Percentiles rank a stretch among this genome's conserved stretches.
phyloP scores from a whole-genome alignment of 2,113 vertebrate genomes.

The Toxotes chatareus region DNA sequence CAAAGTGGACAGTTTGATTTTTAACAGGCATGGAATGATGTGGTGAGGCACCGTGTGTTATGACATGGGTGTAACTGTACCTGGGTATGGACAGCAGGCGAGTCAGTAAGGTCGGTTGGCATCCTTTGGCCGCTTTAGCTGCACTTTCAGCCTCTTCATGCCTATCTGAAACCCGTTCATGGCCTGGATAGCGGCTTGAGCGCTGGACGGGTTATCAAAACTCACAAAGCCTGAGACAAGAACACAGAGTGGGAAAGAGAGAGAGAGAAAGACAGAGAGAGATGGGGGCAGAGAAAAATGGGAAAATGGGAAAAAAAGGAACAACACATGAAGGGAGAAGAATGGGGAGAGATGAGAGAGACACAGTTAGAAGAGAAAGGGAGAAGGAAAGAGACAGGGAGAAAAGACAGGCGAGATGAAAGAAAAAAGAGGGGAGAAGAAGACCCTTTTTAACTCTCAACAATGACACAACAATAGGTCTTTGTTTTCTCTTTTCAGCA shows the following conservation, averaged over 20 bases:
- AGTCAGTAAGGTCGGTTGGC: conserved; percentile 98
- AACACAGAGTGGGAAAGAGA: conserved; percentile 40
- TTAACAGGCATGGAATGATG: neutral
- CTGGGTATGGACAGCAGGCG: conserved; percentile 85
- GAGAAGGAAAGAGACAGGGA: conserved; percentile 19
- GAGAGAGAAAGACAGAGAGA: neutral
- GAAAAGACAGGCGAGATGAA: conserved; percentile 52
- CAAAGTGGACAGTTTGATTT: neutral
- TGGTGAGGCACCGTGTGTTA: neutral
- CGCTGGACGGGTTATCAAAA: conserved; percentile 98
- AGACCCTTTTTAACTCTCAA: conserved; percentile 69
- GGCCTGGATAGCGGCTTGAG: conserved; percentile 98
- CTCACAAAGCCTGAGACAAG: conserved; percentile 93
- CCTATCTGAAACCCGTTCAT: conserved; percentile 99
- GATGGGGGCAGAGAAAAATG: conserved; percentile 31
- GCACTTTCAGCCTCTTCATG: conserved; percentile 99
- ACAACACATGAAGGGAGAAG: conserved; percentile 39
- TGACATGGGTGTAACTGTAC: conserved; percentile 72
- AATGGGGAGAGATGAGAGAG: conserved; percentile 48
- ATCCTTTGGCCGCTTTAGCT: conserved; percentile 98
- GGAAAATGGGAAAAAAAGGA: conserved; percentile 28
- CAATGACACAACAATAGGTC: conserved; percentile 78
- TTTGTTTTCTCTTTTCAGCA: conserved; percentile 77
- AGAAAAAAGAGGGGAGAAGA: conserved; percentile 46
- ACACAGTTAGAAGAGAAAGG: conserved; percentile 32